A percentile compares a stretch with the other conserved stretches of the same genome.
Evolutionary conservation across 2,797 vertebrate species (phyloP).

Genomic region (Avahi laniger): DNA sequence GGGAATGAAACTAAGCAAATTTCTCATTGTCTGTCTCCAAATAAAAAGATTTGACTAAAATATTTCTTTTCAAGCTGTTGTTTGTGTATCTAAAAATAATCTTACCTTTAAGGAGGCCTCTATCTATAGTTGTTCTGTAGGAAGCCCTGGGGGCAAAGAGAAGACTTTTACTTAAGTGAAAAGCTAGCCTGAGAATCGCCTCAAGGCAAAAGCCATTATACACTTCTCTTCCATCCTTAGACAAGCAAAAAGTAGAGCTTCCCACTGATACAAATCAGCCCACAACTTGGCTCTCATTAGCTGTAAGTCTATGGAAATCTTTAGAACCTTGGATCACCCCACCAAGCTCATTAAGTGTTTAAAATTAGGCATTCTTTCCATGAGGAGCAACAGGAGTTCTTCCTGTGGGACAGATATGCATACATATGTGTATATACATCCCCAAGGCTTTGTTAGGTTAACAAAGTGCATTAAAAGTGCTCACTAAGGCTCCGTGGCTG

Average conservation of each 20-base stretch:
- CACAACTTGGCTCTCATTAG: constrained; percentile 21
- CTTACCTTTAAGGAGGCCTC: constrained; percentile 37
- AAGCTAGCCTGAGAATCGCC: constrained; percentile 52
- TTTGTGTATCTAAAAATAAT: constrained; percentile 69
- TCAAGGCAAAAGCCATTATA: constrained; percentile 49
- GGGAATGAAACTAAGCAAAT: background rate
- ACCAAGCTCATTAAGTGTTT: constrained; percentile 47
- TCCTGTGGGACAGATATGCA: background rate
- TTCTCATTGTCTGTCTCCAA: background rate
- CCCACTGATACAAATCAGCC: background rate
- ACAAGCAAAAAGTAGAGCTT: background rate
- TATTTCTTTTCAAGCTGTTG: constrained; percentile 37
- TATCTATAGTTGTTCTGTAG: constrained; percentile 21
- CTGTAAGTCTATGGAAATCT: constrained; percentile 37
- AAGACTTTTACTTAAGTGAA: constrained; percentile 44
- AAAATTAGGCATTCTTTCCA: constrained; percentile 50
- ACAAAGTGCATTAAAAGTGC: constrained; percentile 13
- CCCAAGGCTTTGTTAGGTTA: constrained; percentile 42
- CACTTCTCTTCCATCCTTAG: background rate
- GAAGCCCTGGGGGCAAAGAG: constrained; percentile 54
- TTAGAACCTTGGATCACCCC: background rate
- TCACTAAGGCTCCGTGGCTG: background rate
- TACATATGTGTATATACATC: no score
- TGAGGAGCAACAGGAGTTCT: background rate
- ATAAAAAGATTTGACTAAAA: constrained; percentile 10